Evolutionary conservation across 2,113 vertebrate species (phyloP).

Genomic region (Bujurquina vittata): DNA sequence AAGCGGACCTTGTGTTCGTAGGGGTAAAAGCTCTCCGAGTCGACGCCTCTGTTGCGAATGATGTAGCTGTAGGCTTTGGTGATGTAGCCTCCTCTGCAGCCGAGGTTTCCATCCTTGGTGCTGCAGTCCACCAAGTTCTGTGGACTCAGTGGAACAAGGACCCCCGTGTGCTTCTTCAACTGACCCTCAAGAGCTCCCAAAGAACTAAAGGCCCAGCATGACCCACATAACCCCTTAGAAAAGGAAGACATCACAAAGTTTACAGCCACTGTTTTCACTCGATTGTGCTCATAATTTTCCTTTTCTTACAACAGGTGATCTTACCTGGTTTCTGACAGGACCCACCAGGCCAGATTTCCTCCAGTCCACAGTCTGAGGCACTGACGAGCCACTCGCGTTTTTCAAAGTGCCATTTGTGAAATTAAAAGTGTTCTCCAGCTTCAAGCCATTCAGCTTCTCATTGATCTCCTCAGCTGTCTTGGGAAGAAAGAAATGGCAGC

Average conservation of each 20-base stretch:
- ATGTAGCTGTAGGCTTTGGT: slow-evolving; percentile 83
- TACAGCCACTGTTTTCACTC: background rate
- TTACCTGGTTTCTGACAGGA: slow-evolving; percentile 85
- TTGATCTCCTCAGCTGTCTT: slow-evolving; percentile 86
- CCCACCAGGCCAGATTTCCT: slow-evolving; percentile 82
- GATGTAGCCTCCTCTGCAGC: slow-evolving; percentile 86
- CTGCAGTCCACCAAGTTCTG: slow-evolving; percentile 93
- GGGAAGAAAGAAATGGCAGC: slow-evolving; percentile 2
- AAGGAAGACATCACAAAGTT: background rate
- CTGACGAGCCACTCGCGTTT: rapidly evolving
- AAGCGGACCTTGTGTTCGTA: slow-evolving; percentile 82
- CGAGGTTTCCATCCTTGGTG: slow-evolving; percentile 77
- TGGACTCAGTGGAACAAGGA: slow-evolving; percentile 84
- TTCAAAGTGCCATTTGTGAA: slow-evolving; percentile 18
- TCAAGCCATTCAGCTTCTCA: slow-evolving; percentile 74
- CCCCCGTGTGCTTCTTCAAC: slow-evolving; percentile 80
- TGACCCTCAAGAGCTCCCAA: slow-evolving; percentile 88
- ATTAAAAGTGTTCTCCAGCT: slow-evolving; percentile 39
- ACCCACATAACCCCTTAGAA: slow-evolving; percentile 82
- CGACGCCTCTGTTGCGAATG: slow-evolving; percentile 85
- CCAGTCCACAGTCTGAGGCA: slow-evolving; percentile 84
- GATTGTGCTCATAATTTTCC: background rate
- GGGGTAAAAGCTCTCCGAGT: slow-evolving; percentile 86
- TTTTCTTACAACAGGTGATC: background rate
- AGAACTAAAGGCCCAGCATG: slow-evolving; percentile 92